A percentile compares a stretch with the other conserved stretches of the same genome.
These are phyloP conservation scores for Dicrurus megarhynchus DNA, from an alignment of 2,113 vertebrate species.

Conservation along the genomic window DNA sequence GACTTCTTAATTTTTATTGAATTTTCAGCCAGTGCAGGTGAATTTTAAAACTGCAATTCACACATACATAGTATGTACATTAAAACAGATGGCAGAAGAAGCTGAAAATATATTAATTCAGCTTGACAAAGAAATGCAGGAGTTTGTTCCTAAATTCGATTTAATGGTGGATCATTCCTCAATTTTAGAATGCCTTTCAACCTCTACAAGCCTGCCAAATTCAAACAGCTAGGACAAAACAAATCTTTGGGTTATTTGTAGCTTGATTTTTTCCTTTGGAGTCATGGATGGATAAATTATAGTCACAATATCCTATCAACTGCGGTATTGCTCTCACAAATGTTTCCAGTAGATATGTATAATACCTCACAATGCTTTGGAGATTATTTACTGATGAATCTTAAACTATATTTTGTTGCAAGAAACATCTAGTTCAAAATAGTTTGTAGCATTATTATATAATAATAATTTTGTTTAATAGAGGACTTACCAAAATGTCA, in stretches of 20 bases:
- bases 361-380: neutral
- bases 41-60: neutral
- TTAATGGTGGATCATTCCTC: neutral
- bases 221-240: neutral
- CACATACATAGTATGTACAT: neutral
- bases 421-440: neutral
- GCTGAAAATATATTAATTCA: neutral
- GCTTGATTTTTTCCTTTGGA: neutral
- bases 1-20: neutral
- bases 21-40: neutral
- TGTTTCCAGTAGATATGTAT: neutral
- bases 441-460: neutral
- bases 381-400: neutral
- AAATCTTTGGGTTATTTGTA: neutral
- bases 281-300: neutral
- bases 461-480: neutral
- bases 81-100: neutral
- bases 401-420: neutral
- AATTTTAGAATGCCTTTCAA: neutral
- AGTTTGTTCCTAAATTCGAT: neutral
- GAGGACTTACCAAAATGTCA: neutral
- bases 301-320: neutral
- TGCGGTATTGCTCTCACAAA: neutral
- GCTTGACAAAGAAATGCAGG: neutral
- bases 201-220: neutral